Evolutionary conservation across 1,140 invertebrate genomes (phyloP), one percentile per base, ranked within the genome.

Genomic region (Coptotermes formosanus): DNA sequence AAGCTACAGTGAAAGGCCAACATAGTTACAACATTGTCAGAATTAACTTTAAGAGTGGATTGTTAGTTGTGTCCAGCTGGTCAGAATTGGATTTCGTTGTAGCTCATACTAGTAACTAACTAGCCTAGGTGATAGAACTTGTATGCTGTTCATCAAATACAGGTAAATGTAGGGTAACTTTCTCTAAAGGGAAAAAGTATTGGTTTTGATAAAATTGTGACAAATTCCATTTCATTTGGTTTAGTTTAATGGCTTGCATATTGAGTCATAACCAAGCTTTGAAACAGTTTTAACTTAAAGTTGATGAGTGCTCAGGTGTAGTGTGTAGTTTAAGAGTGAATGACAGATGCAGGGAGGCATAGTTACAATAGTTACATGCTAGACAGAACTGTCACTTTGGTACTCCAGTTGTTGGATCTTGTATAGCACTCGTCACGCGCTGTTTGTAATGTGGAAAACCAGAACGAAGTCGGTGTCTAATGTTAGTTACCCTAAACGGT

Each of bases 281-380:
- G 19, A 55, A 21, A 55, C 3, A 16, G 14, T 7, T 25, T n/a
- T 25, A 25, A 75, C 14, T 75, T 64, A 64, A 19, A 30, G 64
- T 75, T 75, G 64, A 75, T 75, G n/a, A 75, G 25, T 75, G 64
- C 64, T 75, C 64, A 75, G 64, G 64, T 75, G 25, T 64, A 64
- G 59, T 64, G 8, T 75, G n/a, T 75, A 75, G 64, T 25, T 75
- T 75, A 75, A 30, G n/a, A 75, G 8, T 55, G 14, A 75, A 75
- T 30, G 25, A 16, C 64, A 75, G 6, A 69, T 3, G n/a, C 30
- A 30, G 25, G n/a, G 64, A 30, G 64, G 25, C 25, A n/a, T 75
- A n/a, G 64, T 55, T 55, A 19, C 21, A 19, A 21, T 55, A 75
- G n/a, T 30, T 75, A 14, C 19, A 64, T 64, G 59, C 59, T 38